These are phyloP conservation scores for Corbicula japonica DNA, from an alignment of 2,888 invertebrate species.

Conservation along the genomic window DNA sequence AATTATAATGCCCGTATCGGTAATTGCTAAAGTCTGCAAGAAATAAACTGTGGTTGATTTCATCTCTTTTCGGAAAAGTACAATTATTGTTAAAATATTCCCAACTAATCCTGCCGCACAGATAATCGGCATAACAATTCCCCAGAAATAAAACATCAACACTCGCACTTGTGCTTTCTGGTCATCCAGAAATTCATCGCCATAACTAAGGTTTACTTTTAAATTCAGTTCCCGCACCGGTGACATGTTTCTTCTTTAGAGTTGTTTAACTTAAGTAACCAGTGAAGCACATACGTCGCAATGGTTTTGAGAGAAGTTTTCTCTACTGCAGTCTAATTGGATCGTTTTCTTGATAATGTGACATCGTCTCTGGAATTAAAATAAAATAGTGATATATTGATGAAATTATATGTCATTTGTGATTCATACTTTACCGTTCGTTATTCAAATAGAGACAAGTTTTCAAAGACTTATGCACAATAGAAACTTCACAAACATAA, in stretches of 20 bases:
- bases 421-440: no score
- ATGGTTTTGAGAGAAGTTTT: no score
- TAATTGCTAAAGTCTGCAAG: slow-evolving; percentile 79
- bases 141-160: slow-evolving; percentile 80
- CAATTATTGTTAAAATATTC: slow-evolving; percentile 82
- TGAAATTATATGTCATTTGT: no score
- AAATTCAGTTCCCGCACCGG: slow-evolving; percentile 73
- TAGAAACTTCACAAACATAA: no score
- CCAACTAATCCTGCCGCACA: slow-evolving; percentile 80
- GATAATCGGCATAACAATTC: slow-evolving; percentile 78
- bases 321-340: no score
- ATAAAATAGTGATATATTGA: no score
- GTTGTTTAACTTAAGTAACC: no score
- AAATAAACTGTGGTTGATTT: slow-evolving; percentile 81
- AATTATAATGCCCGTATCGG: slow-evolving; percentile 78
- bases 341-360: no score
- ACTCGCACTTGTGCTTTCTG: slow-evolving; percentile 58
- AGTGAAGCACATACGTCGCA: no score
- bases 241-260: slow-evolving; percentile 15
- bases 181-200: slow-evolving; percentile 71
- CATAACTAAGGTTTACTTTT: slow-evolving; percentile 78
- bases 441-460: no score
- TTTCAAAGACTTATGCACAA: no score
- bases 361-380: no score
- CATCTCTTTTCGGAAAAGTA: slow-evolving; percentile 82